Conservation (phyloP, 2,113 vertebrate genomes). For the Podarcis raffonei region DNA sequence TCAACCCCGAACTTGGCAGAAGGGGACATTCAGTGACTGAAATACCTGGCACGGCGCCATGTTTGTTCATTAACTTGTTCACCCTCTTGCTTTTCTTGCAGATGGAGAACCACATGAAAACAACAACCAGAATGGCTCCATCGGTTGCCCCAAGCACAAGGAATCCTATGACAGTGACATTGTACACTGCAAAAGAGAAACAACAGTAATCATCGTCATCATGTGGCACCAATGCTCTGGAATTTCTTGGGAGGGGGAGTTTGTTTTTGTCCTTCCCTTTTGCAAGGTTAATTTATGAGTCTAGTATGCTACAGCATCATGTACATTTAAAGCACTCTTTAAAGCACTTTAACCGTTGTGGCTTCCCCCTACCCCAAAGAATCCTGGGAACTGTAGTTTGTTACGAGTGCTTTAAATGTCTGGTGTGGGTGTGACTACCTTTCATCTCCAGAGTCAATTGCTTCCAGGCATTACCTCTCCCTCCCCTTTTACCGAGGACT, state of each 20-base stretch:
- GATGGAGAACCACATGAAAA: neutral
- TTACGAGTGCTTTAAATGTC: too few species aligned
- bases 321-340: too few species aligned
- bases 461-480: too few species aligned
- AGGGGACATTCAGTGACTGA: neutral
- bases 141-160: accelerated
- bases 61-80: accelerated
- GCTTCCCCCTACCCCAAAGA: too few species aligned
- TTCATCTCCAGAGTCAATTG: too few species aligned
- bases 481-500: too few species aligned
- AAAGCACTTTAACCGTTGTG: too few species aligned
- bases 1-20: neutral
- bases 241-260: neutral
- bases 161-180: accelerated
- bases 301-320: too few species aligned
- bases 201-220: neutral
- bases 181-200: neutral
- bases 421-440: too few species aligned
- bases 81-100: accelerated
- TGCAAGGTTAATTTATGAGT: too few species aligned
- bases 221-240: neutral
- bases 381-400: too few species aligned
- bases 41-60: neutral
- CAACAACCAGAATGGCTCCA: accelerated
- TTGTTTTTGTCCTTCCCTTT: too few species aligned